Base-by-base conservation (phyloP, 2,797 vertebrate genomes). In the Argentina silus region DNA sequence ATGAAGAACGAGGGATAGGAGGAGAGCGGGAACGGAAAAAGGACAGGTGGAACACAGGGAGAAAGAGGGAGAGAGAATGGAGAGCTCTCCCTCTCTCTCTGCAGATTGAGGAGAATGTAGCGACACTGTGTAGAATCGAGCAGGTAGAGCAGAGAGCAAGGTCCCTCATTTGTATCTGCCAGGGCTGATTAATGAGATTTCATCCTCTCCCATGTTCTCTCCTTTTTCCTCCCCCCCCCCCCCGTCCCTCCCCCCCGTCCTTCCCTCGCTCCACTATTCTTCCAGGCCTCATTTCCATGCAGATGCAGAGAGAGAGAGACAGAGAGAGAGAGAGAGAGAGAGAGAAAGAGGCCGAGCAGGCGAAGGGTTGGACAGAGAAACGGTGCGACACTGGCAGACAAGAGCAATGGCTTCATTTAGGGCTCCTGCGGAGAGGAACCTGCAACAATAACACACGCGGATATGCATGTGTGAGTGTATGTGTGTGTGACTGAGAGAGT, bases 161-260 rank as follows among this genome's bases (percentile, higher is more conserved):
- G 60, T 72, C 55, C 57, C 78, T 88, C 79, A 73, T 85, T 87
- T 77, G 50, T 84, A 87, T 85, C 81, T 88, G 83, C 75, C 78
- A 85, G 15, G 2, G 0, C 78, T 88, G 80, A 85, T 80, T 85
- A 90, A 87, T 74, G 75, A 73, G 75, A 78, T 60, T 81, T 90
- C 89, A 60, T 76, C 70, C 79, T 79, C 80, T 15, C 75, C 86
- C 87, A 81, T 21, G 64, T 84, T 51, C 78, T 83, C 78, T 73
- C 14, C 78, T 81, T 72, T 85, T 85, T 80, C 73, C 21, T n/a
- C 3, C 55, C 19, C 44, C 10, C 7, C 43, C 63, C 6, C 63
- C 63, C n/a, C 43, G 7, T 23, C 57, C 42, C 21, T 67, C 45
- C 64, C 8, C 47, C 10, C 50, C 21, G 44, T 50, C 65, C 65